Evolutionary conservation across 2,113 vertebrate genomes (phyloP), one percentile per base, ranked within the genome.

Genomic region (Siniperca chuatsi): DNA sequence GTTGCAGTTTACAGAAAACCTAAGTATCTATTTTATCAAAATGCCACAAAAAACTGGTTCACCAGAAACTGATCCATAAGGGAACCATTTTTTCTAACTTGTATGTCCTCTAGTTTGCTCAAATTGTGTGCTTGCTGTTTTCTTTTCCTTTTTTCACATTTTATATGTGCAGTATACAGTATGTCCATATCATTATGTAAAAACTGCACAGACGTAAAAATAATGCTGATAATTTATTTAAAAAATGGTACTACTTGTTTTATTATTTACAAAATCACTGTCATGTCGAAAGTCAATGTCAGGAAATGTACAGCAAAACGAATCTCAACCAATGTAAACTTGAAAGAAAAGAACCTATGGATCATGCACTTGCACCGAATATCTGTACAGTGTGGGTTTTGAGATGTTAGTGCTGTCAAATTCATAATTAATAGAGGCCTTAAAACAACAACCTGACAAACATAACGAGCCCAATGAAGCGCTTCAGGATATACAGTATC

Each of bases 361-460:
- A 33, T 70, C 33, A 35, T 71, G 48, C 25, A 33, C 8, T 70
- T 29, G 2, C 72, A 60, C 29, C 21, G 3, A 37, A 40, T 40
- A 42, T 21, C 44, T 62, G 29, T 9, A n/a, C 29, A 25, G 21
- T 48, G 10, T 15, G 1, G 2, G 1, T 60, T 50, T 40, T 18
- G 8, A 61, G 21, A 35, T 55, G 40, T 54, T 4, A 37, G 2
- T 54, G 10, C 20, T 66, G 29, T 52, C 18, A 33, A 4, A 78
- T 48, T 52, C 0, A 40, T 64, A 2, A 78, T 58, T 62, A 15
- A 23, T 46, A 46, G 13, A 70, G 33, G 4, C 9, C 58, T 61
- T 70, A 11, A 37, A 81, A 33, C 52, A 60, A 52, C 16, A 74
- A 2, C 10, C 50, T 66, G 20, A 73, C 60, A 73, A 23, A 58